A percentile compares a stretch with the other conserved stretches of the same genome.
Evolutionary conservation across 2,888 invertebrate species (phyloP).

Genomic region (Eutolmus rufibarbis): DNA sequence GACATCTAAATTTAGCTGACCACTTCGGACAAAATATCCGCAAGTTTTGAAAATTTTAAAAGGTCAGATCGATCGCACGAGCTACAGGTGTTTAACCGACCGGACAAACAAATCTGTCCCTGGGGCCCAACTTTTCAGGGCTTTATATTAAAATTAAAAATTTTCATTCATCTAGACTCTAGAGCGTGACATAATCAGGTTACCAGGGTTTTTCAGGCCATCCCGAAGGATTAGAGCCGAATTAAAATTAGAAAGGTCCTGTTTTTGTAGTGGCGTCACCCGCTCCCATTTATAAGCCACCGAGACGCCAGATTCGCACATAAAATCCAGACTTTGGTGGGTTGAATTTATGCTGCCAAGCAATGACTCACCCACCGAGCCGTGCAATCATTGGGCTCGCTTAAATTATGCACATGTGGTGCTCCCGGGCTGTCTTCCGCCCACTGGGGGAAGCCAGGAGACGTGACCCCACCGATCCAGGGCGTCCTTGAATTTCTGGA

Average conservation of each 20-base stretch:
- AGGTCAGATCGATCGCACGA: background rate
- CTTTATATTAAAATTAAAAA: slow-evolving; percentile 23
- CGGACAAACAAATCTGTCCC: background rate
- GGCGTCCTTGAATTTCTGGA: slow-evolving; percentile 8
- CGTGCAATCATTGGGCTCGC: background rate
- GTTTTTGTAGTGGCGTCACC: background rate
- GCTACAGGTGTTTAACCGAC: background rate
- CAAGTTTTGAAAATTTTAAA: background rate
- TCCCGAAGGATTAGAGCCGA: background rate
- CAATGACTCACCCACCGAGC: background rate
- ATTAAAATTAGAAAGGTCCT: background rate
- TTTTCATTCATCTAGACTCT: background rate
- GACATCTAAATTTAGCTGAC: background rate
- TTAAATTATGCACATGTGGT: slow-evolving; percentile 13
- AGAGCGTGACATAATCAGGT: background rate
- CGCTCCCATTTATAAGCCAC: background rate
- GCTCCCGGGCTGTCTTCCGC: background rate
- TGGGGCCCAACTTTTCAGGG: background rate
- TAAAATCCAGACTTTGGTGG: background rate
- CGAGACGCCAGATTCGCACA: background rate
- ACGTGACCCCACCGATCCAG: background rate
- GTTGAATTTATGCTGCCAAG: background rate
- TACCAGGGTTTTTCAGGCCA: background rate
- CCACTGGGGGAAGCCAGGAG: background rate
- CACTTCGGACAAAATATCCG: background rate